Evolutionary conservation across 2,113 vertebrate genomes (phyloP).

Genomic region (Nestor notabilis): DNA sequence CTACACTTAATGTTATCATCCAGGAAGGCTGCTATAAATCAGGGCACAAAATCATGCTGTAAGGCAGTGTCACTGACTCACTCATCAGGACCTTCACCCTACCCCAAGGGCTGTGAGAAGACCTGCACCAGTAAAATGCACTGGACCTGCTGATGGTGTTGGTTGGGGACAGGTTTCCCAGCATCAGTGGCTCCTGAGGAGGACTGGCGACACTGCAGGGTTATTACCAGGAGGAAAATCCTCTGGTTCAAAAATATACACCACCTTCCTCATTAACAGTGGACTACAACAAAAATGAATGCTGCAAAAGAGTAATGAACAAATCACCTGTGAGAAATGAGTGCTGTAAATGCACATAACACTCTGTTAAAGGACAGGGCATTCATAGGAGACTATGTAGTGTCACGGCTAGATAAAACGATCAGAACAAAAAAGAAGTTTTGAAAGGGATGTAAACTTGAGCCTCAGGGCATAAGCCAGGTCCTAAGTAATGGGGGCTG

Average conservation of each 20-base stretch:
- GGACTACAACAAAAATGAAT: fast-evolving
- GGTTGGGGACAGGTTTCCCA: not conserved
- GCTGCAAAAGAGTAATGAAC: not conserved
- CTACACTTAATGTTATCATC: fast-evolving
- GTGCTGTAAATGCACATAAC: not conserved
- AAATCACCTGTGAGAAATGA: not conserved
- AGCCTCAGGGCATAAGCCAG: not conserved
- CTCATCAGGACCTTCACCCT: not conserved
- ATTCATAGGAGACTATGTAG: fast-evolving
- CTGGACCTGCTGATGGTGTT: not conserved
- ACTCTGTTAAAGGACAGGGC: fast-evolving
- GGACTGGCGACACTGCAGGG: not conserved
- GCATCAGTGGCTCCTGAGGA: not conserved
- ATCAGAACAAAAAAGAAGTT: not conserved
- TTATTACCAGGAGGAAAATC: not conserved
- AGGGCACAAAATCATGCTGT: not conserved
- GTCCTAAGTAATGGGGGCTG: not conserved
- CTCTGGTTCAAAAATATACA: not conserved
- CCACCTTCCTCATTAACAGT: not conserved
- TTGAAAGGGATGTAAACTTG: not conserved
- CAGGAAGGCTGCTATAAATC: not conserved
- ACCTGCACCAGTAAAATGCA: fast-evolving
- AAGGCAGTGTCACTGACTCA: not conserved
- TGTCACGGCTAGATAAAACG: fast-evolving
- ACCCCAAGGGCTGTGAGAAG: not conserved